A percentile compares a stretch with the other conserved stretches of the same genome.
phyloP scores from a whole-genome alignment of 35 echinoderm and acorn worm species.

The Amphiura filiformis region DNA sequence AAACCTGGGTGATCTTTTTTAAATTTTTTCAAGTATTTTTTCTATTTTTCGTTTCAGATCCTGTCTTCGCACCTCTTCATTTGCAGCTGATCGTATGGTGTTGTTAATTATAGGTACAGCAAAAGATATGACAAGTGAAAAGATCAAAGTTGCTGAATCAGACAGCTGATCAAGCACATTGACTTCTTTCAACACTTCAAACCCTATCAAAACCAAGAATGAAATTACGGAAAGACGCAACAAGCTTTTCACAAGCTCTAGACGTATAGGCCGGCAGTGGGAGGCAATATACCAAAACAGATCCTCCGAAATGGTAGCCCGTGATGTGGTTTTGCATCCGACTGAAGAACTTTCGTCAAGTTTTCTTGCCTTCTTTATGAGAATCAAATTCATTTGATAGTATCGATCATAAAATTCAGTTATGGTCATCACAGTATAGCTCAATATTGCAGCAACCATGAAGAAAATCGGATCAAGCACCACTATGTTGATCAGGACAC shows the following conservation, averaged over 20 bases:
- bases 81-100: background rate
- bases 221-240: background rate
- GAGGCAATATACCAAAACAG: background rate
- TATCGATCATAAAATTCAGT: background rate
- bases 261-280: background rate
- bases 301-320: background rate
- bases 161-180: background rate
- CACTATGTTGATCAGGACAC: background rate
- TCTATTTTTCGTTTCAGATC: background rate
- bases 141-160: background rate
- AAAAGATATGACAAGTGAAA: background rate
- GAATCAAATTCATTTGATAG: background rate
- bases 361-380: background rate
- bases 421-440: background rate
- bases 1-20: background rate
- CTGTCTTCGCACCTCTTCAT: background rate
- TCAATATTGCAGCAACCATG: background rate
- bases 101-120: background rate
- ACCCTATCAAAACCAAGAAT: background rate
- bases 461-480: background rate
- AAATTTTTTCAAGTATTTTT: background rate
- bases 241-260: background rate
- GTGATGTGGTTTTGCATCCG: background rate
- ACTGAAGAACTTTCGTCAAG: background rate
- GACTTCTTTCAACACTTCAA: background rate